Conservation (phyloP, 2,888 invertebrate genomes). For the Athalia circularis region DNA sequence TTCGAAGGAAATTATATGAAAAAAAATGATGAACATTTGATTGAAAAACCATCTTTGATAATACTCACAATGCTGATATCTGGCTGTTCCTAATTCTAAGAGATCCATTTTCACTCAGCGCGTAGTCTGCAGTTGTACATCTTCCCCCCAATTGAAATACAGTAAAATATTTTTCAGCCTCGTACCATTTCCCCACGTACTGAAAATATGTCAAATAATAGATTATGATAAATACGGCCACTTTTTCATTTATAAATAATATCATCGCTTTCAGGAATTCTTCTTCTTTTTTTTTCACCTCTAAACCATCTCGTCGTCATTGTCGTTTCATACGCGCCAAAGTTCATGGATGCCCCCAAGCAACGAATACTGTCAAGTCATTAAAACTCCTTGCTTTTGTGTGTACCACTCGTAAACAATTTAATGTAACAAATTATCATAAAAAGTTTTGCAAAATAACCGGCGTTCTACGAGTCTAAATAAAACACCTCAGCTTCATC, state of each 20-base stretch:
- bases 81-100: constrained; percentile 74
- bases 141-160: constrained; percentile 85
- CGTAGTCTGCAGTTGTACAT: constrained; percentile 84
- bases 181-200: constrained; percentile 88
- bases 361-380: constrained; percentile 1
- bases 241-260: constrained; percentile 50
- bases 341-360: not conserved
- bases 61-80: constrained; percentile 74
- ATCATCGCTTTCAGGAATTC: not conserved
- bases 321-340: not conserved
- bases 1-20: not conserved
- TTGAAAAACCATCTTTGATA: not conserved
- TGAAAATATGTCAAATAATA: constrained; percentile 68
- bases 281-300: no score
- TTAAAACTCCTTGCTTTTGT: not conserved
- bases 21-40: not conserved
- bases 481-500: no score
- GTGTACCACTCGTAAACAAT: no score
- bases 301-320: no score
- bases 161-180: constrained; percentile 85
- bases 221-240: constrained; percentile 36
- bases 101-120: constrained; percentile 72
- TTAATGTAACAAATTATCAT: no score
- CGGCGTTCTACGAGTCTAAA: no score
- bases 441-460: no score